phyloP scores from a whole-genome alignment of 2,113 vertebrate genomes.

The Vidua macroura region DNA sequence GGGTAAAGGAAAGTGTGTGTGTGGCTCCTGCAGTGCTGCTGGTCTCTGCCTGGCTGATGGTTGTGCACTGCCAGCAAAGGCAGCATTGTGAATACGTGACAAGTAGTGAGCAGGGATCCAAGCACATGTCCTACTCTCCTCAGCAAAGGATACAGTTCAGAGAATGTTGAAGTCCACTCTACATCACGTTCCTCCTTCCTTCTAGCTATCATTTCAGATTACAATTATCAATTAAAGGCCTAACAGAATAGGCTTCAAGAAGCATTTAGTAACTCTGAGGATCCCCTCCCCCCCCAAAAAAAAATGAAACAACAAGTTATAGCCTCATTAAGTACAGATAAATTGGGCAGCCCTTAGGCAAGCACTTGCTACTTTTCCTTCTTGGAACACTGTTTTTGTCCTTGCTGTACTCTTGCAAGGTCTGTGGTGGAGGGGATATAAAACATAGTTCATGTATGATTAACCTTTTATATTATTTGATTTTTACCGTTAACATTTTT shows the following conservation, averaged over 20 bases:
- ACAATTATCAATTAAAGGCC: background rate
- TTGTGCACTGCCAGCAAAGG: background rate
- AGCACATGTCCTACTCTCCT: rapidly evolving
- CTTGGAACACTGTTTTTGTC: background rate
- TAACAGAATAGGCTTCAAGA: background rate
- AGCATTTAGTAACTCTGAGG: background rate
- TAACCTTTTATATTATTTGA: background rate
- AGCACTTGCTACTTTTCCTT: background rate
- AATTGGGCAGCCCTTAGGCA: background rate
- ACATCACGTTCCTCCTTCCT: background rate
- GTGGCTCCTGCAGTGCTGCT: rapidly evolving
- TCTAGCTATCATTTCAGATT: background rate
- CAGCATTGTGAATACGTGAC: background rate
- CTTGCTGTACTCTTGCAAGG: background rate
- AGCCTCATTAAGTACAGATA: background rate
- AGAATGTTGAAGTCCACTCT: background rate
- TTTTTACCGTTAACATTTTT: background rate
- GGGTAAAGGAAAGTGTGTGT: rapidly evolving
- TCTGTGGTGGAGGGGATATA: background rate
- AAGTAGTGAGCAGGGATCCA: background rate
- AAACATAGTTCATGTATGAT: background rate
- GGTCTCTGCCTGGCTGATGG: background rate
- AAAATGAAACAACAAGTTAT: background rate
- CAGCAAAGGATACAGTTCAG: background rate
- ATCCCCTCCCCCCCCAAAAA: background rate